Evolutionary conservation across 2,797 vertebrate species (phyloP), one percentile per base, ranked within the genome.

Genomic region (Enteromius viviparus): DNA sequence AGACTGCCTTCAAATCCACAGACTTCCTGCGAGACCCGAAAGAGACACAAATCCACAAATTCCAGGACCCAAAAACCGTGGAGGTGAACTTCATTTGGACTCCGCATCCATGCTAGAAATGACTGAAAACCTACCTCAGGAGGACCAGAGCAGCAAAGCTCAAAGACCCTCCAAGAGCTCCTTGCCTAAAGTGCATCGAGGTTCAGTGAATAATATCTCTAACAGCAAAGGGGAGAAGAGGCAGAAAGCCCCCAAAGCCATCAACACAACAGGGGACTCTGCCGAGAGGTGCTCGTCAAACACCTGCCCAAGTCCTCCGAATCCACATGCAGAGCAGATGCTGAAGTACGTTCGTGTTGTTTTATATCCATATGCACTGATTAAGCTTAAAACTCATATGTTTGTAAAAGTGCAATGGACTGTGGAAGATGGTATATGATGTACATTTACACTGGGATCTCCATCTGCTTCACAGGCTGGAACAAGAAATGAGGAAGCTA

Each of bases 1-100:
- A 77, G 94, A 95, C 88, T 95, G 94, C 90, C 93, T 94, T 85
- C 95, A 96, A 85, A 94, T 96, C 78, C 91, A 90, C 82, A 92
- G 90, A 4, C 91, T 92, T 84, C 94, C 94, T 15, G 91, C 88
- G 70, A 88, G 78, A 6, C 8, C 85, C 0, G 94, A 95, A 40
- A 93, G 86, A 83, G 91, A 85, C 8, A 19, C 88, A 0, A 90
- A 89, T 88, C 87, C 91, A 15, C 91, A 90, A 64, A 83, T 85
- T 2, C 65, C 88, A 1, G 81, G 90, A 10, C 71, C 87, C 62
- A 95, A 92, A 65, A 86, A 79, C 26, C 81, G 66, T 11, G 84
- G 69, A 34, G 70, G 71, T 4, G 94, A 95, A 37, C 45, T 69
- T 32, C 87, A 83, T 37, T 84, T 84, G 19, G 71, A 88, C 14